Evolutionary conservation across 1,140 invertebrate genomes (phyloP).

Genomic region (Drosophila tropicalis): DNA sequence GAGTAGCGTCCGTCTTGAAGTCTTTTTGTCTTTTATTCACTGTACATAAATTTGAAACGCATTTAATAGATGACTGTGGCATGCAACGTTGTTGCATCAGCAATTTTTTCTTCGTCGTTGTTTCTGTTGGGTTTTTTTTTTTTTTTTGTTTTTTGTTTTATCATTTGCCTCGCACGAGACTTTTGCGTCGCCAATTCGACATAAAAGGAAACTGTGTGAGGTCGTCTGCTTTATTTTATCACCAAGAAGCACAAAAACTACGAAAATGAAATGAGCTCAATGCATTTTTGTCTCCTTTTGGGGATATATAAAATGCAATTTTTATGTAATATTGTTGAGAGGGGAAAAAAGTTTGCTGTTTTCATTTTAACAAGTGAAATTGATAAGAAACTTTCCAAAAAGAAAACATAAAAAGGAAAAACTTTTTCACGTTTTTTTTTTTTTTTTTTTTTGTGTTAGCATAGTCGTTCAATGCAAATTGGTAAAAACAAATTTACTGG

Average conservation of each 20-base stretch:
- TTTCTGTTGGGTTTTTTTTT: conserved; percentile 16
- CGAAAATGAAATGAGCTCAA: conserved; percentile 26
- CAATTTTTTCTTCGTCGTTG: conserved; percentile 41
- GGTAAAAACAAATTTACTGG: not conserved
- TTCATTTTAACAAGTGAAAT: conserved; percentile 45
- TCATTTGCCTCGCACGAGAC: conserved; percentile 71
- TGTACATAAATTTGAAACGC: conserved; percentile 60
- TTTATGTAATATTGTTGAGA: conserved; percentile 56
- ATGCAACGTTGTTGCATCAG: conserved; percentile 76
- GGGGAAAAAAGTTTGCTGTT: conserved; percentile 31
- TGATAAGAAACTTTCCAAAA: conserved; percentile 45
- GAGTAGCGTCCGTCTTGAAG: conserved; percentile 13
- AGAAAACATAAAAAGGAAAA: not conserved
- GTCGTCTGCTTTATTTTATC: conserved; percentile 69
- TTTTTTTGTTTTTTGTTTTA: conserved; percentile 41
- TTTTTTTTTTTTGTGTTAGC: not conserved
- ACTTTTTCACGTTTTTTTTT: not conserved
- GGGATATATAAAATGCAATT: conserved; percentile 51
- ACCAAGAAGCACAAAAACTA: conserved; percentile 48
- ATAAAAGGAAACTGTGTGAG: conserved; percentile 76
- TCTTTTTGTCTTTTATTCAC: conserved; percentile 19
- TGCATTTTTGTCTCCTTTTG: conserved; percentile 27
- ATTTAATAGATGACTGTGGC: conserved; percentile 68
- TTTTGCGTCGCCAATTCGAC: conserved; percentile 65
- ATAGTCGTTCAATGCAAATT: conserved; percentile 3